Conservation (phyloP, 2,797 vertebrate genomes). For the Mus minutoides region DNA sequence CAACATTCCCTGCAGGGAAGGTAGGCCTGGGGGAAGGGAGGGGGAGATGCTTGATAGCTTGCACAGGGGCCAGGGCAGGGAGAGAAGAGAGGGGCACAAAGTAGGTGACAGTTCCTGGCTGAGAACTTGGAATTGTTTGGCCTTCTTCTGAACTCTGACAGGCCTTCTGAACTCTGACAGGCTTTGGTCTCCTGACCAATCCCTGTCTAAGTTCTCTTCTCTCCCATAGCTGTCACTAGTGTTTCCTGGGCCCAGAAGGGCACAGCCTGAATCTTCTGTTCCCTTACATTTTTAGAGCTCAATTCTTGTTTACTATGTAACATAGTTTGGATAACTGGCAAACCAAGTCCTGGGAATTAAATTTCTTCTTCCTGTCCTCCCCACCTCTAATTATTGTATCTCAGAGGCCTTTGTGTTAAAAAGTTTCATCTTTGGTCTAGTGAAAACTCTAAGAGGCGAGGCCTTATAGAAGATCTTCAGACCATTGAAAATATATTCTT, state of each 20-base stretch:
- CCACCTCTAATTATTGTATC: background rate
- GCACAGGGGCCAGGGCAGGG: too few species aligned
- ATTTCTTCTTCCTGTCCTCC: too few species aligned
- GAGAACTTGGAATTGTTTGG: background rate
- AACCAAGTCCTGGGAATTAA: too few species aligned
- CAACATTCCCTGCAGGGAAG: slow-evolving; percentile 25
- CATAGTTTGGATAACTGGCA: background rate
- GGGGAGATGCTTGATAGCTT: background rate
- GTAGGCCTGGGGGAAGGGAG: background rate
- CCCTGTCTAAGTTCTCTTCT: background rate
- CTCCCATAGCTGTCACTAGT: background rate
- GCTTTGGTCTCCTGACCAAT: background rate
- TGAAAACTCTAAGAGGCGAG: background rate
- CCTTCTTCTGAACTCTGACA: background rate
- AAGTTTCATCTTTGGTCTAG: background rate
- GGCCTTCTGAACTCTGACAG: background rate
- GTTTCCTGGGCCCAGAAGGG: background rate
- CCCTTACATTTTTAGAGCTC: background rate
- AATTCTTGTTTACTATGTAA: background rate
- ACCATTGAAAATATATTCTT: background rate
- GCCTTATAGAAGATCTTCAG: background rate
- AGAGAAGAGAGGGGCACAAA: background rate
- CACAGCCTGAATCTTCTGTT: background rate
- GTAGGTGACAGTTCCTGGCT: background rate
- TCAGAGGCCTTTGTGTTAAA: background rate